A percentile compares a stretch with the other conserved stretches of the same genome.
Evolutionary conservation across 2,113 vertebrate genomes (phyloP).

Genomic region (Hyperopisus bebe): DNA sequence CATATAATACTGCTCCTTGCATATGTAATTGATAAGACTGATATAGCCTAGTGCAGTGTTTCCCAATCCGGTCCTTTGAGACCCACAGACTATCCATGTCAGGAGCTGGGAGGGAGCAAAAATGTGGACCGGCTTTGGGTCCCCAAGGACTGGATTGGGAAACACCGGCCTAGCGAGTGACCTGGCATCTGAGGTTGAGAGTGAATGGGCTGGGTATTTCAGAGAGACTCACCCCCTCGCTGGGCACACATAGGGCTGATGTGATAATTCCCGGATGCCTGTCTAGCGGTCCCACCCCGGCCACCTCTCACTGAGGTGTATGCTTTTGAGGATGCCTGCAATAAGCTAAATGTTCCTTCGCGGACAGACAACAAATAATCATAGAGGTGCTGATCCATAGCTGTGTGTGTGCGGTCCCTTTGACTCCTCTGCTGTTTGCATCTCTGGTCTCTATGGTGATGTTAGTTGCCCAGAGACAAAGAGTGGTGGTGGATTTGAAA

Average conservation of each 20-base stretch:
- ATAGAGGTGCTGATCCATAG: background rate
- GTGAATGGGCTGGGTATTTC: background rate
- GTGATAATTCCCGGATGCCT: conserved; percentile 2
- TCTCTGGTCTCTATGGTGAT: background rate
- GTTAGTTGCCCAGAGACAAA: background rate
- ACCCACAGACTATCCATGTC: background rate
- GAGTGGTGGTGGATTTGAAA: background rate
- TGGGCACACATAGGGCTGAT: background rate
- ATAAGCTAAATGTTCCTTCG: background rate
- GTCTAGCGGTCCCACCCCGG: background rate
- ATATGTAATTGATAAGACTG: background rate
- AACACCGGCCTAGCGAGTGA: background rate
- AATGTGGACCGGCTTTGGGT: background rate
- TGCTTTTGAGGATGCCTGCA: background rate
- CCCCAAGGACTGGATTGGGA: background rate
- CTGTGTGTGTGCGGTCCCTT: background rate
- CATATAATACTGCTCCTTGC: background rate
- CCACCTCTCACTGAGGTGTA: background rate
- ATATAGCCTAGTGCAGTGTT: background rate
- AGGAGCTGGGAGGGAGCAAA: background rate
- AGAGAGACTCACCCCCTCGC: background rate
- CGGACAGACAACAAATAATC: conserved; percentile 6
- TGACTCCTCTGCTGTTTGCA: background rate
- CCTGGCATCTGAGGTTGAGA: background rate
- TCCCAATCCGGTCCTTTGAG: background rate